Evolutionary conservation across 2,113 vertebrate species (phyloP), one percentile per base, ranked within the genome.

Genomic region (Hippocampus abdominalis): DNA sequence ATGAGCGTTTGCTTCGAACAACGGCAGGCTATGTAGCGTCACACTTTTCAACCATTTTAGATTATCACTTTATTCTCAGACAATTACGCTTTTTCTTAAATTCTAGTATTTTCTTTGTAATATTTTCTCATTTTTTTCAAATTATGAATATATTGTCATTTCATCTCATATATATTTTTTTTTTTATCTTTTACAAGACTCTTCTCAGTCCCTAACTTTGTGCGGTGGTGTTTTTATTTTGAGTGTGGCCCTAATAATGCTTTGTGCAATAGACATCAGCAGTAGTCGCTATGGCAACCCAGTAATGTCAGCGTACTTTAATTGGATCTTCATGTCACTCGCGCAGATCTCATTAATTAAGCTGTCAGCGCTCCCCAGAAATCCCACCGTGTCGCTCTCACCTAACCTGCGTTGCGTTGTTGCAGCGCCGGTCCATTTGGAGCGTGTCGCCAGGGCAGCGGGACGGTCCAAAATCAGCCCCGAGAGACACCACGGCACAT

Each of bases 311-410:
- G 6, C 66, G 72, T 71, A 56, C 74, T 87, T 60, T 89, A 86
- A 89, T 86, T 89, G 73, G 87, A 81, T 86, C 83, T 85, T 86
- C 80, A 80, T 88, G 84, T 88, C 81, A 81, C 74, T 81, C 51
- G 64, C 71, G 64, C 80, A 70, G 74, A 80, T 78, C 83, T 77
- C 71, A 78, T 88, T 90, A 89, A 90, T 90, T 89, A 89, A 89
- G 74, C 85, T 90, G 85, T 85, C 87, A 81, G 75, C 81, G 57
- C 64, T 65, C 36, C n/a, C 78, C 60, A 77, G 76, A 84, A 88
- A 81, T 88, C 80, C 79, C 84, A 74, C 61, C 78, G 70, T 75
- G 79, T 64, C 77, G 72, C 32, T 1, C 27, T 1, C 27, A 66
- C 70, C 59, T 72, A 61, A 40, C 51, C 66, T 75, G 77, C 73